Evolutionary conservation across 2,797 vertebrate genomes (phyloP), one percentile per base, ranked within the genome.

Genomic region (Oreochromis mossambicus): DNA sequence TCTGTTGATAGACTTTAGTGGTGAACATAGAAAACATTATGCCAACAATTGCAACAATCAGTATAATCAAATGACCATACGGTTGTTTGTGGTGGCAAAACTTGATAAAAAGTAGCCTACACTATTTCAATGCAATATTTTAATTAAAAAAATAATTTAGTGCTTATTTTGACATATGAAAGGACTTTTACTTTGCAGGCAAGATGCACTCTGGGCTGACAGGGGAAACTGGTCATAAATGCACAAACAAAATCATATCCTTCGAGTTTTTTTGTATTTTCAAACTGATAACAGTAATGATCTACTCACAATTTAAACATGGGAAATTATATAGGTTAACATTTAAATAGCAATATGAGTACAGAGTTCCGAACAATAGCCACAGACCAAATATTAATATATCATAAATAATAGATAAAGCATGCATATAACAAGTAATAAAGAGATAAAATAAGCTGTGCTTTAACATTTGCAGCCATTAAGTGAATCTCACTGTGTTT

Each of bases 401-500:
- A n/a, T 32, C 68, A 73, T 8, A 26, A 78, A 55, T 56, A 43
- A 56, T 43, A 43, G 15, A 78, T 78, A 8, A 41, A 41, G 13
- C 15, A 78, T 78, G 12, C 21, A n/a, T 19, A 78, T 19, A 46
- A 36, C 19, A 38, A 51, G 19, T 73, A 83, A 87, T 82, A 68
- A 66, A 76, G n/a, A 15, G 24, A 51, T 41, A 7, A 21, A 32
- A 8, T 75, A 61, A 88, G 26, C 36, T 41, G 7, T 78, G 56
- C 63, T 79, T 82, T 70, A 77, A 88, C 83, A 83, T 82, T 87
- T 52, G 66, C 13, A 63, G 8, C 24, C 50, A 73, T 84, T 77
- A 77, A 81, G 36, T 73, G 11, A 83, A 75, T 15, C 54, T 82
- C 38, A 77, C 50, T 78, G 48, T 4, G 75, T 83, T 82, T 79